Evolutionary conservation across 2,888 invertebrate species (phyloP), one percentile per base, ranked within the genome.

Genomic region (Acrobasis consociella): DNA sequence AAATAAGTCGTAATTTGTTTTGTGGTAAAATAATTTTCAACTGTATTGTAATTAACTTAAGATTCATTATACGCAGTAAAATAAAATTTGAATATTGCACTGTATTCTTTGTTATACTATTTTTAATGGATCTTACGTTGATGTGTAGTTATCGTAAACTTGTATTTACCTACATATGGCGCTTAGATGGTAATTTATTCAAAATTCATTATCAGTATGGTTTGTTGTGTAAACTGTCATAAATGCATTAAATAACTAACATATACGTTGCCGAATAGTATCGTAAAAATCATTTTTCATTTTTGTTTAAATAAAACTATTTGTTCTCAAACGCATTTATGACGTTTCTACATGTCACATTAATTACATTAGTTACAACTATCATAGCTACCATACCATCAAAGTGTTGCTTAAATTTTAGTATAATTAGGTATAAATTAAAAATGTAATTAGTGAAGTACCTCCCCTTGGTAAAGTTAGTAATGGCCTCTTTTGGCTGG

Each of bases 401-500:
- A 64, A 60, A 64, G 68, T 69, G 66, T 67, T 62, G 31, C 55
- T 49, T 37, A 46, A 49, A 49, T 0, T 9, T 51, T 39, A 52
- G n/a, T 56, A 55, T 56, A n/a, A 42, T 11, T 17, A 15, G 42
- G n/a, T 16, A 17, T 56, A 37, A 1, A 51, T 13, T 31, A 46
- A 51, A 49, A 13, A 37, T 16, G 15, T 49, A 62, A 38, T 55
- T 38, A 62, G 38, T 9, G 9, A 31, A 49, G n/a, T 52, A 52
- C 52, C 66, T 67, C 67, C 69, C 64, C 65, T 66, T 67, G 74
- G 75, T 72, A 66, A 76, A 79, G 77, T 77, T 72, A 82, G 81
- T 88, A 86, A 89, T 80, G 76, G 82, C 77, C 80, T 72, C 67
- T 85, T 89, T 90, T 87, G 86, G 78, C 81, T 89, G 86, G 77